Percentiles rank a stretch among this genome's conserved stretches.
Conservation (phyloP, 2,797 vertebrate genomes). For the Alca torda region DNA sequence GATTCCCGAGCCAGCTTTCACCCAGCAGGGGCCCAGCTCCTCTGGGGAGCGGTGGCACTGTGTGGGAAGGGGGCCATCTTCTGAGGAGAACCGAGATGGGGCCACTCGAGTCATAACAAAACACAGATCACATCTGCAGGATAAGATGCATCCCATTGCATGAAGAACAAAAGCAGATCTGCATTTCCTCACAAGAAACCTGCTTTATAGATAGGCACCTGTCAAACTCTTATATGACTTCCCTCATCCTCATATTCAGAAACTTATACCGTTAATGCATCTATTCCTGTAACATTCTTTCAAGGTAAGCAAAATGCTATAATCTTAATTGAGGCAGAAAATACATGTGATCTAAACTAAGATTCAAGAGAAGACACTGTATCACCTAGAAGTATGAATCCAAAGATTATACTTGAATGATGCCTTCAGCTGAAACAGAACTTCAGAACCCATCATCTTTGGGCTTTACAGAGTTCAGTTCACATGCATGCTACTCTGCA, state of each 20-base stretch:
- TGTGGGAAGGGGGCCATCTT: background rate
- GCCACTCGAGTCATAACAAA: background rate
- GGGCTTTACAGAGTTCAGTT: background rate
- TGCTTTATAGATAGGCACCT: background rate
- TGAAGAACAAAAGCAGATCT: background rate
- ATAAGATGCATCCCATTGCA: background rate
- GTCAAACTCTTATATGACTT: background rate
- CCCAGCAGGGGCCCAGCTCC: background rate
- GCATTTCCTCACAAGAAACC: background rate
- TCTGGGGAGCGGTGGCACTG: fast-evolving
- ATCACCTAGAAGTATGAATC: background rate
- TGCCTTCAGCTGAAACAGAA: background rate
- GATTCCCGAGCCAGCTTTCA: background rate
- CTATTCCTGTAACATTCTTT: background rate
- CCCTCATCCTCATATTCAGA: background rate
- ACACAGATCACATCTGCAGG: background rate
- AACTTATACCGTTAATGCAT: background rate
- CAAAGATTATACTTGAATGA: background rate
- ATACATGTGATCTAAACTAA: background rate
- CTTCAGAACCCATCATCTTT: background rate
- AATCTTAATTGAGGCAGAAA: background rate
- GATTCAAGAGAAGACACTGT: background rate
- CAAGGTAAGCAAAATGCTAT: background rate
- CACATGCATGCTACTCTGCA: background rate
- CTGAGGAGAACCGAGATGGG: background rate